Base-by-base conservation (phyloP, 30 jellyfish, hydroid and myxozoan genomes). In the Chironex yamaguchii region DNA sequence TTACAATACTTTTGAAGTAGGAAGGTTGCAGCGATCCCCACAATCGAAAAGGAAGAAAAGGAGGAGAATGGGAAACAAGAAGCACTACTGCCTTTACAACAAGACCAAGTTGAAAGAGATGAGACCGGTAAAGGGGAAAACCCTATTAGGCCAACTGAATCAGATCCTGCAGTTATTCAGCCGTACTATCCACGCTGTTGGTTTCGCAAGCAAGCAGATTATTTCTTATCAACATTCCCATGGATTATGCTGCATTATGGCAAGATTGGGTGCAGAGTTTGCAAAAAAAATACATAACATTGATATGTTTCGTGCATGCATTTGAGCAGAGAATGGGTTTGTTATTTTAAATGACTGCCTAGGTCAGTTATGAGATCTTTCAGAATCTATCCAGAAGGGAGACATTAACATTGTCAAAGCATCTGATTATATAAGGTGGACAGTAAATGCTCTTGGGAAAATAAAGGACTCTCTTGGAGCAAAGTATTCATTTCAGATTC, bases 391-490 rank as follows among this genome's bases (percentile, higher is more conserved):
- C 65, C 89, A 76, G 78, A 52, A 76, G 50, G 58, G 78, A 13
- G 79, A 52, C 66, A 52, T 21, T 27, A 76, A 52, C 62, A 49
- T 76, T 0, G 34, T 51, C 78, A 76, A 52, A 52, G 80, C 78
- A 76, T 27, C 89, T 76, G 79, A 76, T 76, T 76, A 76, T 52
- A 24, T 76, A 50, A 29, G 66, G 35, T 76, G 88, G 79, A 76
- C 79, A 76, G 64, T 76, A 14, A 76, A 76, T 28, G 88, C 88
- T 52, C 63, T 76, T 52, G 65, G 0, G 78, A 76, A 76, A 76
- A 76, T 76, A 76, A 76, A 58, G 78, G 63, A 52, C 79, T 76
- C 65, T 26, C 88, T 76, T 76, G 88, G 29, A 32, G 20, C 88
- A 30, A 27, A 76, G 77, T 76, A 76, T 76, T 22, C 88, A 49